A percentile compares a stretch with the other conserved stretches of the same genome.
phyloP scores from a whole-genome alignment of 2,888 invertebrate genomes.

The Dioctria linearis region DNA sequence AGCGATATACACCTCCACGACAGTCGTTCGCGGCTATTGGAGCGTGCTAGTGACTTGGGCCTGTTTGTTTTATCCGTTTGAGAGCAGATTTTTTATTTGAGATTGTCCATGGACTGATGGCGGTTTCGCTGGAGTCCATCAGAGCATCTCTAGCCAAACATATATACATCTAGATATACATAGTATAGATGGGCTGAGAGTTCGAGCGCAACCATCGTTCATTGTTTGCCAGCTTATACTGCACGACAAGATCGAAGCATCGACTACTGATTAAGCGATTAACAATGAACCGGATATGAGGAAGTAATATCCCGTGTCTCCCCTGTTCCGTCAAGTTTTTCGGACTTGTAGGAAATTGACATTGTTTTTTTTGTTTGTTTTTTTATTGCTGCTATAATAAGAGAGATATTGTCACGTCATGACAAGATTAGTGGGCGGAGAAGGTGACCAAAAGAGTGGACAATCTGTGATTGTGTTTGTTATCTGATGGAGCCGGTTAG shows the following conservation, averaged over 20 bases:
- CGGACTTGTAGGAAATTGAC: conserved; percentile 44
- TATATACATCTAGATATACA: not conserved
- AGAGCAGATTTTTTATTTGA: conserved; percentile 36
- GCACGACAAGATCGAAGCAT: conserved; percentile 56
- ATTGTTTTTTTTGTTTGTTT: conserved; percentile 10
- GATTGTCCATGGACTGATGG: not conserved
- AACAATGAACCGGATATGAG: conserved; percentile 58
- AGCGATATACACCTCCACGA: conserved; percentile 56
- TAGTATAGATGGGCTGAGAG: not conserved
- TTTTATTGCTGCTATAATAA: conserved; percentile 5
- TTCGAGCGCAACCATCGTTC: not conserved
- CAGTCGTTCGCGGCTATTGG: conserved; percentile 60
- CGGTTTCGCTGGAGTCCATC: not conserved
- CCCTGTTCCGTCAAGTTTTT: not conserved
- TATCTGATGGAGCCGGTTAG: conserved; percentile 17
- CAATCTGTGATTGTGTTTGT: conserved; percentile 33
- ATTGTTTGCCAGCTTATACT: not conserved
- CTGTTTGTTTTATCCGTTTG: conserved; percentile 55
- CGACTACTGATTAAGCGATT: conserved; percentile 56
- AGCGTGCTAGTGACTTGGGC: conserved; percentile 61
- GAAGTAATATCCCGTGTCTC: conserved; percentile 58
- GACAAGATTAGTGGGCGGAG: conserved; percentile 24
- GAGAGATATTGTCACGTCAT: conserved; percentile 1
- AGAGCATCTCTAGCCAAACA: not conserved
- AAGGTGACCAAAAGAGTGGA: conserved; percentile 8